phyloP scores from a whole-genome alignment of 2,113 vertebrate species.

The Corydoras sp. region DNA sequence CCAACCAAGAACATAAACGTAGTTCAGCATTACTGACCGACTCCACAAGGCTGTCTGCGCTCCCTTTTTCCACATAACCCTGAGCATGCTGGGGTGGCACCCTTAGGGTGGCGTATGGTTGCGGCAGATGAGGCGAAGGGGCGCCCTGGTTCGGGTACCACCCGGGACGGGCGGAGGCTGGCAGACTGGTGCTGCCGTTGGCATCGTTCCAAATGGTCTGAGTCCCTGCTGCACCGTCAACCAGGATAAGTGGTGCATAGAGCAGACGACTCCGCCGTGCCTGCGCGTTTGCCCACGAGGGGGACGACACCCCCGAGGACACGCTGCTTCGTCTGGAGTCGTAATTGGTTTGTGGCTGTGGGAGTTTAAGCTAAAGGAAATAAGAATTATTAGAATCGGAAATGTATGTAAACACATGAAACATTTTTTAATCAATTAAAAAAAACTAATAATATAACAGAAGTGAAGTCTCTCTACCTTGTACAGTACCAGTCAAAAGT shows the following conservation, averaged over 20 bases:
- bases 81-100: slow-evolving; percentile 67
- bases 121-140: slow-evolving; percentile 51
- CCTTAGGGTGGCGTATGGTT: slow-evolving; percentile 70
- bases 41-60: slow-evolving; percentile 85
- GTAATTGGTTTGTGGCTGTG: slow-evolving; percentile 50
- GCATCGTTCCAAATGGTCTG: slow-evolving; percentile 45
- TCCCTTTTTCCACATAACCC: slow-evolving; percentile 68
- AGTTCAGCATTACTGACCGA: slow-evolving; percentile 65
- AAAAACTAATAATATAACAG: too few relatives aligned
- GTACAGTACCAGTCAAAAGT: too few relatives aligned
- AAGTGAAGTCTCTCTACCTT: too few relatives aligned
- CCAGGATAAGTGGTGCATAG: slow-evolving; percentile 79
- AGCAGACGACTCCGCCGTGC: slow-evolving; percentile 73
- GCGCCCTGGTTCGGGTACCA: slow-evolving; percentile 47
- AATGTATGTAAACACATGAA: too few relatives aligned
- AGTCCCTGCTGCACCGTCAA: slow-evolving; percentile 65
- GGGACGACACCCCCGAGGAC: slow-evolving; percentile 51
- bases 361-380: background rate
- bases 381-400: too few relatives aligned
- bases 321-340: slow-evolving; percentile 54
- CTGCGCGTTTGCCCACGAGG: slow-evolving; percentile 75
- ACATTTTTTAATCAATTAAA: too few relatives aligned
- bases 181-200: slow-evolving; percentile 46
- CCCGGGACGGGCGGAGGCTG: slow-evolving; percentile 41
- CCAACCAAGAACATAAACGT: background rate